phyloP scores from a whole-genome alignment of 2,888 invertebrate genomes.

The Ectropis crepuscularia region DNA sequence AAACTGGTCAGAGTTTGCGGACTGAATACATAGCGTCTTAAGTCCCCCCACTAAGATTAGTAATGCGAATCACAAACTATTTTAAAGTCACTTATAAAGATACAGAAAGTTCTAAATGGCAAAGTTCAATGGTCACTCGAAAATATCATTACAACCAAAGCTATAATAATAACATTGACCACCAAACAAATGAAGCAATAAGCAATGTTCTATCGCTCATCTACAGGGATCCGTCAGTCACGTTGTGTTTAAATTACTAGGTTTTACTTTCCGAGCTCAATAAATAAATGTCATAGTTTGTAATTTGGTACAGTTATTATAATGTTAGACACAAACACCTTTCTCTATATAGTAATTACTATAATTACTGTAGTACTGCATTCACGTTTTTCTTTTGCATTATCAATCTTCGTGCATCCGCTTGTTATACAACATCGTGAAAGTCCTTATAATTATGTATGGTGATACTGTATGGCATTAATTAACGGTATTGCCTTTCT shows the following conservation, averaged over 20 bases:
- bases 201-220: slow-evolving; percentile 47
- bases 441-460: slow-evolving; percentile 66
- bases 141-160: slow-evolving; percentile 26
- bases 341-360: too few species aligned
- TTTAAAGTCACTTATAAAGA: slow-evolving; percentile 1
- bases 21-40: too few species aligned
- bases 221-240: slow-evolving; percentile 63
- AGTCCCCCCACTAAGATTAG: slow-evolving; percentile 19
- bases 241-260: slow-evolving; percentile 61
- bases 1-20: too few species aligned
- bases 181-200: slow-evolving; percentile 43
- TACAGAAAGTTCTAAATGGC: slow-evolving; percentile 26
- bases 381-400: slow-evolving; percentile 67
- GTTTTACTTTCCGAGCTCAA: slow-evolving; percentile 71
- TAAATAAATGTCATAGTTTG: slow-evolving; percentile 75
- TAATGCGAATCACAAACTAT: slow-evolving; percentile 24
- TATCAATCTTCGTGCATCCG: slow-evolving; percentile 67
- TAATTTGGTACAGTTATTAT: slow-evolving; percentile 71
- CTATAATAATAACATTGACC: slow-evolving; percentile 38
- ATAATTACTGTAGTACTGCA: slow-evolving; percentile 69
- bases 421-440: slow-evolving; percentile 65
- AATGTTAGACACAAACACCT: slow-evolving; percentile 67
- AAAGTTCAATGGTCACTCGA: slow-evolving; percentile 35
- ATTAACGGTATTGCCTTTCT: slow-evolving; percentile 59
- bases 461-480: slow-evolving; percentile 55